Base-by-base conservation (phyloP, 2,113 vertebrate species). In the Conger conger region DNA sequence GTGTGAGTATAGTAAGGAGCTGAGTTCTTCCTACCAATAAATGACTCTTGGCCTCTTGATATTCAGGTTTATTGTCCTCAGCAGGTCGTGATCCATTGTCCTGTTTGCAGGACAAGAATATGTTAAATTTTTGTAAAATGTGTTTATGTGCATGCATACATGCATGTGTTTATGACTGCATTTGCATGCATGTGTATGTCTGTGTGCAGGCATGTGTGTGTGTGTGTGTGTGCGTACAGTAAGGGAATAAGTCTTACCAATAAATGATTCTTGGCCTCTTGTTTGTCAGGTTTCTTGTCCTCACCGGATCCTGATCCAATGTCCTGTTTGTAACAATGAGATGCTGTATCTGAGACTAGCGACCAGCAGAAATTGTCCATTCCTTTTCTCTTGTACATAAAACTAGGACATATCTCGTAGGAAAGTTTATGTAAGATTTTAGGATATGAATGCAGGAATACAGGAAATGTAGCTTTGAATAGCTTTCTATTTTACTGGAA, bases 1-100 rank as follows among this genome's bases (percentile, higher is more conserved):
- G 80, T 77, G 0, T 60, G 4, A 15, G 5, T 60, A 35, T 60
- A n/a, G 1, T 68, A 23, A 45, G 36, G 80, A 9, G 35, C 30
- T 40, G 30, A 1, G 30, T 20, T 20, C 37, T 82, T 81, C 87
- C 93, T 92, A 98, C 97, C 96, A 98, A 96, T 84, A 97, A 93
- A 86, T 87, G 95, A 92, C 92, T 96, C 87, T 91, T 94, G 87
- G 96, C 94, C 81, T 94, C 90, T 87, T 86, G 87, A 87, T 87
- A 30, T 45, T 81, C 79, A 86, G 91, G 88, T 18, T 76, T 84
- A 81, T 90, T 92, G 17, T 94, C 94, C 53, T 91, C 94, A 83
- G 50, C 87, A 3, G 50, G 8, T 53, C 87, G 35, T 50, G 92
- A 88, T 60, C 30, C 93, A 50, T 92, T 91, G 38, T 93, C 88